phyloP scores from a whole-genome alignment of 1,140 invertebrate genomes.

The Mya arenaria region DNA sequence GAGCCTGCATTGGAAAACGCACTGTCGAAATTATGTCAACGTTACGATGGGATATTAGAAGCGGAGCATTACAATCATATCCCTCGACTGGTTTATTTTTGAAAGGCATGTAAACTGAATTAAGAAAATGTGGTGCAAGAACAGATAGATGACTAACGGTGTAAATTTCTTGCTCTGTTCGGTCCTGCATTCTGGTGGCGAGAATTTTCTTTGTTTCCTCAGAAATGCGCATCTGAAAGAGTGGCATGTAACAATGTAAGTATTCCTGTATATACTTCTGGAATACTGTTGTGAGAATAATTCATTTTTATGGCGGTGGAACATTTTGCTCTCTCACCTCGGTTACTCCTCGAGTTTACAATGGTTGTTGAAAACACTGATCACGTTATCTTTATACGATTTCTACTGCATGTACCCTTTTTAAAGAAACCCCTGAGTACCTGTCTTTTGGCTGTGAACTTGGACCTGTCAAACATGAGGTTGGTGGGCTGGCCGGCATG shows the following conservation, averaged over 20 bases:
- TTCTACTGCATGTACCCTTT: too few relatives aligned
- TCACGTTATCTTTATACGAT: too few relatives aligned
- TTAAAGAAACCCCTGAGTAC: too few relatives aligned
- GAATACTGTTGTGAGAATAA: neutral
- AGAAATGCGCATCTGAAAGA: constrained; percentile 57
- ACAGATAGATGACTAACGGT: too few relatives aligned
- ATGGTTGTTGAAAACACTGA: too few relatives aligned
- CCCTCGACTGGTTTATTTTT: too few relatives aligned
- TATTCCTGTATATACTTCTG: neutral
- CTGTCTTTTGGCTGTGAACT: constrained; percentile 63
- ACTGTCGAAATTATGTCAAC: neutral
- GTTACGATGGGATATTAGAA: neutral
- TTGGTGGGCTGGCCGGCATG: constrained; percentile 43
- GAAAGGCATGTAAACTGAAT: too few relatives aligned
- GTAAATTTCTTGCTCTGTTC: constrained; percentile 61
- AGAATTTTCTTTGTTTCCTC: constrained; percentile 62
- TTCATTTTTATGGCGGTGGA: too few relatives aligned
- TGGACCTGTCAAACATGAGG: constrained; percentile 63
- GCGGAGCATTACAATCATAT: too few relatives aligned
- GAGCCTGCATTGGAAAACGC: constrained; percentile 48
- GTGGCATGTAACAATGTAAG: neutral
- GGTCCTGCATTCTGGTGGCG: constrained; percentile 13
- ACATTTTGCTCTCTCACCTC: too few relatives aligned
- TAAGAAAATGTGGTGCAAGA: too few relatives aligned
- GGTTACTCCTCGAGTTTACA: too few relatives aligned